These are phyloP conservation scores for Rachycentron canadum DNA, from an alignment of 2,797 vertebrate species.

Conservation along the genomic window DNA sequence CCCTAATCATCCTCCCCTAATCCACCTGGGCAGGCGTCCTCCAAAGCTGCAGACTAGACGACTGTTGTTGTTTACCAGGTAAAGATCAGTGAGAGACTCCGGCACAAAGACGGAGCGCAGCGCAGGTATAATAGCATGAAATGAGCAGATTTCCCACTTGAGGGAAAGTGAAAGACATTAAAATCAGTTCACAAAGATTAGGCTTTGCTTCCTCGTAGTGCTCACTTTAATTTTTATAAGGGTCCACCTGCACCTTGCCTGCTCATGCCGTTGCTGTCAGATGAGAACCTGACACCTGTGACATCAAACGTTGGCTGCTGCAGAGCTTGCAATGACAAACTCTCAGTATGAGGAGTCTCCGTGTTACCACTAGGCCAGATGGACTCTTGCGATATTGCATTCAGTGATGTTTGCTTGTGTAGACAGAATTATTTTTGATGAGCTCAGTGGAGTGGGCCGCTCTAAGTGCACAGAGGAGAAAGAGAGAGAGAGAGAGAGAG, in stretches of 20 bases:
- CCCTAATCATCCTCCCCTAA: conserved; percentile 74
- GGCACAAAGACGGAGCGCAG: conserved; percentile 27
- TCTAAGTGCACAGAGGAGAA: conserved; percentile 43
- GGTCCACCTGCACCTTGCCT: neutral
- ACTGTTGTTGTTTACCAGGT: conserved; percentile 70
- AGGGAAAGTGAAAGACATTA: conserved; percentile 40
- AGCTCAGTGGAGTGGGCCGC: conserved; percentile 35
- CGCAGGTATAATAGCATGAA: conserved; percentile 44
- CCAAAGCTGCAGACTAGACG: conserved; percentile 60
- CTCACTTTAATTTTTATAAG: conserved; percentile 16
- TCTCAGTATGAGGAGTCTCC: conserved; percentile 9
- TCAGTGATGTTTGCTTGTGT: conserved; percentile 43
- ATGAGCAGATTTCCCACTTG: conserved; percentile 39
- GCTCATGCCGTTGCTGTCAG: neutral
- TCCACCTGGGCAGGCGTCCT: conserved; percentile 71
- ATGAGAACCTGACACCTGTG: neutral
- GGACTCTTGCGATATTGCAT: conserved; percentile 25
- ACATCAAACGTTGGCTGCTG: neutral
- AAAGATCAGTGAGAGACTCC: conserved; percentile 60
- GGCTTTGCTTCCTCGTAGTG: conserved; percentile 1
- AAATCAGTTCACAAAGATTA: conserved; percentile 27
- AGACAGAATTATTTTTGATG: conserved; percentile 54
- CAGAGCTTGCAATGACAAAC: conserved; percentile 30
- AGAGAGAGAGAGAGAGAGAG: conserved; percentile 9
- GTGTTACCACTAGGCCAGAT: neutral